Conservation (phyloP, 2,797 vertebrate species). For the Sebastes alutus region DNA sequence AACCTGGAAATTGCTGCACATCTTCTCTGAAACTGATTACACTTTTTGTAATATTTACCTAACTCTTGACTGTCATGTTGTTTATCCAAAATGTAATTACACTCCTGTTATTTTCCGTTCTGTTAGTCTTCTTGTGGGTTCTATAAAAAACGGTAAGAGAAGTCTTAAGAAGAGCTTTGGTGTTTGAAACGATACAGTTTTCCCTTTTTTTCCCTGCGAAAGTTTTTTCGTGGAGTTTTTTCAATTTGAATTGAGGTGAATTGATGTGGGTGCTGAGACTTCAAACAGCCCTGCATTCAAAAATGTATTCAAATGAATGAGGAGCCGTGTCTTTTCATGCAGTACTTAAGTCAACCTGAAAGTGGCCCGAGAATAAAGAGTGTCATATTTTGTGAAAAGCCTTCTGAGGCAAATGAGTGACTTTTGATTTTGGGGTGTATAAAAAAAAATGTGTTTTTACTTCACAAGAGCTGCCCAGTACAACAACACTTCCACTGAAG, state of each 20-base stretch:
- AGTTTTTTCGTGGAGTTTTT: not conserved
- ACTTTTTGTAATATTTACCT: not conserved
- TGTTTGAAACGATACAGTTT: too few species aligned
- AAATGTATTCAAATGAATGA: not conserved
- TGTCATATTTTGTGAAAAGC: not conserved
- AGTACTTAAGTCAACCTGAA: not conserved
- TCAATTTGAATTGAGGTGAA: not conserved
- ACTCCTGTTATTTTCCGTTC: not conserved
- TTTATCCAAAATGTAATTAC: not conserved
- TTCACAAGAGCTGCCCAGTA: not conserved
- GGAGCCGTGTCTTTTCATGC: not conserved
- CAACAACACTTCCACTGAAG: not conserved
- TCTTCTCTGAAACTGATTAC: not conserved
- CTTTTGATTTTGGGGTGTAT: not conserved
- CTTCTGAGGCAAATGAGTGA: not conserved
- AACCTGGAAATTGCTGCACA: not conserved
- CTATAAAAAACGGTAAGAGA: not conserved
- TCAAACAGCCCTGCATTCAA: not conserved
- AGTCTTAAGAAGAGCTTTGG: too few species aligned
- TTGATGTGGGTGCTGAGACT: not conserved
- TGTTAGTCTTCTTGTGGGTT: not conserved
- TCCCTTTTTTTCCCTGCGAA: rapidly evolving
- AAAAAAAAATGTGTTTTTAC: not conserved
- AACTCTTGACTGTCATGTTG: not conserved
- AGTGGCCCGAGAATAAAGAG: not conserved